phyloP scores from a whole-genome alignment of 1,140 invertebrate species.

The Aphaenogaster floridana region DNA sequence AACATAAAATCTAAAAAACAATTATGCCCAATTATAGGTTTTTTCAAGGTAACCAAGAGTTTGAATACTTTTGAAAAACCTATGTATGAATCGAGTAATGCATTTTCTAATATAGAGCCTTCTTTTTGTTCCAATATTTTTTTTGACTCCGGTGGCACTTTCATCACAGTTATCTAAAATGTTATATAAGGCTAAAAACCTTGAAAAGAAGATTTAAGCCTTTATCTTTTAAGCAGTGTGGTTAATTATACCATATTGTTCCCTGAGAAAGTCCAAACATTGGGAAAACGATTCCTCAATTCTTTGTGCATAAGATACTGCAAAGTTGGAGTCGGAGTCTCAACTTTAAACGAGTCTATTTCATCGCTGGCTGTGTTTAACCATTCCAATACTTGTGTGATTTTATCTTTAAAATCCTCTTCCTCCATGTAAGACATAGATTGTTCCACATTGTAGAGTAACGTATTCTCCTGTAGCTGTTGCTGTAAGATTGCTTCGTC shows the following conservation, averaged over 20 bases:
- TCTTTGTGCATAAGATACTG: slow-evolving; percentile 87
- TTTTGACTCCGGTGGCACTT: slow-evolving; percentile 77
- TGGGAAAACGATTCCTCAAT: slow-evolving; percentile 87
- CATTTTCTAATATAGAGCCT: slow-evolving; percentile 80
- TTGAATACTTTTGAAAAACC: slow-evolving; percentile 91
- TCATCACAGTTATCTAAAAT: slow-evolving; percentile 82
- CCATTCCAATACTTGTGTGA: slow-evolving; percentile 83
- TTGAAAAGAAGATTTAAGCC: neutral
- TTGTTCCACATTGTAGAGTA: slow-evolving; percentile 75
- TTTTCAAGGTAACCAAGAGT: slow-evolving; percentile 87
- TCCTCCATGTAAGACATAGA: slow-evolving; percentile 84
- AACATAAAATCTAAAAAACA: slow-evolving; percentile 91
- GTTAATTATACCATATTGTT: slow-evolving; percentile 78
- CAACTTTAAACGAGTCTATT: slow-evolving; percentile 64
- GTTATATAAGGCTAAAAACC: neutral
- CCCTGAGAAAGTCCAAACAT: slow-evolving; percentile 83
- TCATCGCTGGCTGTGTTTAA: slow-evolving; percentile 73
- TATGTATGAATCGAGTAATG: slow-evolving; percentile 86
- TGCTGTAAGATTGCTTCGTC: slow-evolving; percentile 83
- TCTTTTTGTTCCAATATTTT: slow-evolving; percentile 82
- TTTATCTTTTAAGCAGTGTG: neutral
- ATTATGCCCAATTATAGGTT: slow-evolving; percentile 93
- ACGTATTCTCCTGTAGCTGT: slow-evolving; percentile 77
- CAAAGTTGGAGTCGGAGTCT: slow-evolving; percentile 67
- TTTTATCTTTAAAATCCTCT: slow-evolving; percentile 79